These are phyloP conservation scores for Myocastor coypus DNA, from an alignment of 2,113 vertebrate species.

Conservation along the genomic window DNA sequence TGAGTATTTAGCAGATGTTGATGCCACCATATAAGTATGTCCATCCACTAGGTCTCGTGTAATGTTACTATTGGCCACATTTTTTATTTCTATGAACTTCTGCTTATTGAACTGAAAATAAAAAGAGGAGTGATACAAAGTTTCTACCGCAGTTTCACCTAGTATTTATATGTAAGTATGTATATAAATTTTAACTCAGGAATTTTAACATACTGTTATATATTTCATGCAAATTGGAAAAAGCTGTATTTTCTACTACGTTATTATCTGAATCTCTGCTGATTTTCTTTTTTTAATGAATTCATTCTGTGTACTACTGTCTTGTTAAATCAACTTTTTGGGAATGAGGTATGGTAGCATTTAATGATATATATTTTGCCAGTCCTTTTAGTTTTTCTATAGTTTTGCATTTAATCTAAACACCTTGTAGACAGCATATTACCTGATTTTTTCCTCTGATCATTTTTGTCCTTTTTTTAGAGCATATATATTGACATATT, in stretches of 20 bases:
- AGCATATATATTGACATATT: not conserved
- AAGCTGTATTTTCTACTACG: not conserved
- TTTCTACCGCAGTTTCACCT: not conserved
- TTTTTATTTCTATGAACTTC: constrained; percentile 24
- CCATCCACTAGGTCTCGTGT: not conserved
- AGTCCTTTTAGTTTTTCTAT: not conserved
- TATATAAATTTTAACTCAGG: not conserved
- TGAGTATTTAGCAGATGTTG: not conserved
- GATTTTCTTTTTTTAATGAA: not conserved
- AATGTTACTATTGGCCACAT: not conserved
- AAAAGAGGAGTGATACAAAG: not conserved
- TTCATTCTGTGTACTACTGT: not conserved
- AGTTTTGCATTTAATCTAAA: not conserved
- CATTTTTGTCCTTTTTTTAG: not conserved
- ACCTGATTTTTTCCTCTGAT: not conserved
- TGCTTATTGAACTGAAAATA: constrained; percentile 1
- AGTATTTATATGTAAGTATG: not conserved
- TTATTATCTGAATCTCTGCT: not conserved
- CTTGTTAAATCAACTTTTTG: not conserved
- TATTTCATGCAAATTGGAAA: constrained; percentile 29
- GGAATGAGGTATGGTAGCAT: not conserved
- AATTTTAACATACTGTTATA: not conserved
- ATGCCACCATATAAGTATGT: not conserved
- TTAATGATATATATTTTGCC: constrained; percentile 1
- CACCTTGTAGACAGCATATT: not conserved